A percentile compares a stretch with the other conserved stretches of the same genome.
Conservation (phyloP, 35 echinoderm and acorn worm species). For the Diadema setosum region DNA sequence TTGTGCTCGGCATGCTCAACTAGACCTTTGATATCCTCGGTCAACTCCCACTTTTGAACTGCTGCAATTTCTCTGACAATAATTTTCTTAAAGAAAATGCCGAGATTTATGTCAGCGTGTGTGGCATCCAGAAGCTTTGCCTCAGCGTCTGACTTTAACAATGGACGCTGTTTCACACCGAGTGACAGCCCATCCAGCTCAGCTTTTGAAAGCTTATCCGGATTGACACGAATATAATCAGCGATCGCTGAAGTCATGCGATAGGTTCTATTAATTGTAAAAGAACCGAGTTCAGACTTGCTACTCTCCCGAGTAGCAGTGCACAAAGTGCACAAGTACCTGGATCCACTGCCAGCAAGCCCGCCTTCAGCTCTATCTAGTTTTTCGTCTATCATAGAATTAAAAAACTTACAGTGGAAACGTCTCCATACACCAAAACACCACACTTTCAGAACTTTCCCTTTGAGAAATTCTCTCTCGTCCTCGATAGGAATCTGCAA, state of each 20-base stretch:
- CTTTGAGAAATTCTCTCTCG: neutral
- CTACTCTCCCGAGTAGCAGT: neutral
- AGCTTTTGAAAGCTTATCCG: neutral
- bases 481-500: neutral
- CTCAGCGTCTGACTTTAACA: neutral
- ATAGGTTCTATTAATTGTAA: neutral
- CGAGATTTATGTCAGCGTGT: constrained; percentile 44
- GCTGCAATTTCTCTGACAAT: constrained; percentile 14
- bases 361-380: constrained; percentile 28
- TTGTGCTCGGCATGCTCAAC: neutral
- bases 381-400: constrained; percentile 55
- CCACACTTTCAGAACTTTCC: neutral
- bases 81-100: constrained; percentile 35
- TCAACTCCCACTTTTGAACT: constrained; percentile 1
- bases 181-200: neutral
- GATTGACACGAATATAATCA: constrained; percentile 5
- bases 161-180: constrained; percentile 6
- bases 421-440: neutral
- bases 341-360: constrained; percentile 12
- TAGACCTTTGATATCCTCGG: neutral
- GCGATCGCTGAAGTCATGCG: neutral
- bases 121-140: constrained; percentile 21
- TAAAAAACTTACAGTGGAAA: neutral
- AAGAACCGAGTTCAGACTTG: neutral
- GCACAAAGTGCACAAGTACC: constrained; percentile 35